A percentile compares a stretch with the other conserved stretches of the same genome.
phyloP scores from a whole-genome alignment of 2,888 invertebrate species.

The Agrochola litura region DNA sequence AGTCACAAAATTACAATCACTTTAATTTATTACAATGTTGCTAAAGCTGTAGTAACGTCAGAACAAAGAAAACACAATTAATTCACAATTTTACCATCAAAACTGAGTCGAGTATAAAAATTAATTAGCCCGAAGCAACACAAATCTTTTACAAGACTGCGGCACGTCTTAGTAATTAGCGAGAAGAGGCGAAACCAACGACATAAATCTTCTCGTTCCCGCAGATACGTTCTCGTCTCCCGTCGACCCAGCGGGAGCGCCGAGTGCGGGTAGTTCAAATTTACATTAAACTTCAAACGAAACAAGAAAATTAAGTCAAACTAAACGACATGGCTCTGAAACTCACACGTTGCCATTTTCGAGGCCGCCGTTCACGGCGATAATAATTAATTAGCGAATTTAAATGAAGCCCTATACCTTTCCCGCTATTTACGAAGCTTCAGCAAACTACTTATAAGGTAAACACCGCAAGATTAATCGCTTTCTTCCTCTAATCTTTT shows the following conservation, averaged over 20 bases:
- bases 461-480: constrained; percentile 48
- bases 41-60: constrained; percentile 6
- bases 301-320: constrained; percentile 63
- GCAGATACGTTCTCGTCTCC: constrained; percentile 54
- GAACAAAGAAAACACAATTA: neutral
- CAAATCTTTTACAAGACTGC: constrained; percentile 73
- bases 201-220: constrained; percentile 75
- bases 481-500: constrained; percentile 31
- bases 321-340: constrained; percentile 48
- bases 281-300: constrained; percentile 63
- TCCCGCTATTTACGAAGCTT: constrained; percentile 8
- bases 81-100: constrained; percentile 30
- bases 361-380: constrained; percentile 13
- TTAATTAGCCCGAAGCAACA: constrained; percentile 68
- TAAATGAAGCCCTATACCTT: constrained; percentile 17
- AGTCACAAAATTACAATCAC: neutral
- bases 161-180: constrained; percentile 77
- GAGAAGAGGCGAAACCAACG: constrained; percentile 71
- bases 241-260: constrained; percentile 8
- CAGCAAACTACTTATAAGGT: constrained; percentile 34
- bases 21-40: neutral
- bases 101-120: constrained; percentile 49
- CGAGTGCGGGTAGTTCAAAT: constrained; percentile 47
- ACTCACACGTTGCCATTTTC: constrained; percentile 26
- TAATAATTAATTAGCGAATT: constrained; percentile 35